Evolutionary conservation across 1,140 invertebrate species (phyloP).

Genomic region (Bombus impatiens): DNA sequence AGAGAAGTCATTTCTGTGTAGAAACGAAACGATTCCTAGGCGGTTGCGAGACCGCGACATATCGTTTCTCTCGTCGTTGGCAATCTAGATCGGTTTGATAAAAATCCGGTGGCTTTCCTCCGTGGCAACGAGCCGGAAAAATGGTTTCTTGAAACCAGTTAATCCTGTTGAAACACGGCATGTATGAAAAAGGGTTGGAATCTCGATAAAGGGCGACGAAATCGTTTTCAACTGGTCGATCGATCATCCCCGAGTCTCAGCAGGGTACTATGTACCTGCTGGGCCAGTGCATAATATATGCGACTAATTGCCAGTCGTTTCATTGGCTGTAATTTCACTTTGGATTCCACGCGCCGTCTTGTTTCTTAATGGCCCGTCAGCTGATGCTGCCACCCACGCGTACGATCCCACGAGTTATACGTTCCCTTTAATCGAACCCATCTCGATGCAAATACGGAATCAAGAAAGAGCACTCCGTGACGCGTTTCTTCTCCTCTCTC

Average conservation of each 20-base stretch:
- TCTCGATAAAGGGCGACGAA: conserved; percentile 16
- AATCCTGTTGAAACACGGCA: conserved; percentile 28
- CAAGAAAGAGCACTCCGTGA: not conserved
- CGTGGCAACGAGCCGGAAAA: conserved; percentile 7
- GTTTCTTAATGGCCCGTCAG: conserved; percentile 40
- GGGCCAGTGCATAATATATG: conserved; percentile 42
- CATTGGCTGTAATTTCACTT: conserved; percentile 51
- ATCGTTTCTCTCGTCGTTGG: not conserved
- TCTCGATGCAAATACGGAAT: conserved; percentile 26
- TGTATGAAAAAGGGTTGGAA: not conserved
- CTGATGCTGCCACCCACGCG: conserved; percentile 35
- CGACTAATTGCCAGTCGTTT: conserved; percentile 54
- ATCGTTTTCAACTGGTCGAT: conserved; percentile 47
- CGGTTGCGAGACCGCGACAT: not conserved
- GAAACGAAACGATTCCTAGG: not conserved
- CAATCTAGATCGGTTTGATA: conserved; percentile 6
- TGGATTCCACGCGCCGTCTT: conserved; percentile 33
- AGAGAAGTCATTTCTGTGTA: not conserved
- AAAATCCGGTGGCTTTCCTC: conserved; percentile 25
- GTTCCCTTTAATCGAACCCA: conserved; percentile 33
- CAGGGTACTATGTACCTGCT: conserved; percentile 25
- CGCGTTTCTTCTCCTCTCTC: not conserved
- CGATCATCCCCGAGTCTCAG: conserved; percentile 42
- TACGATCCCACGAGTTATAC: conserved; percentile 26
- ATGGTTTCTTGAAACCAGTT: conserved; percentile 37